A percentile compares a stretch with the other conserved stretches of the same genome.
These are phyloP conservation scores for Mythimna pallens DNA, from an alignment of 2,888 invertebrate genomes.

Conservation along the genomic window DNA sequence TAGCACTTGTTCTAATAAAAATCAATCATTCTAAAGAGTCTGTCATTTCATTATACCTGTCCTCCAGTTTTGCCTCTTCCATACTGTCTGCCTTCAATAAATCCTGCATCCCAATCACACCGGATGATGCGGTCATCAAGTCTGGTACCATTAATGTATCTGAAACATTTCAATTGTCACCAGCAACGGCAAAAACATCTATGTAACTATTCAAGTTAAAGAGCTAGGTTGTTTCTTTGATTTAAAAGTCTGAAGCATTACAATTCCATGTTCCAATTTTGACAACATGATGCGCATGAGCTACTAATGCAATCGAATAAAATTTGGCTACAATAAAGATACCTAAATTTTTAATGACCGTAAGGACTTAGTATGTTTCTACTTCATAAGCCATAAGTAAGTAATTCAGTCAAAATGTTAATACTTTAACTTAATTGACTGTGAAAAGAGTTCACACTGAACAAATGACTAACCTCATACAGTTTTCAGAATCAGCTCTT, in stretches of 20 bases:
- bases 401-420: neutral
- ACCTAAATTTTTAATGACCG: neutral
- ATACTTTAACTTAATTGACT: neutral
- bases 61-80: constrained; percentile 99
- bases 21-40: neutral
- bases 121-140: constrained; percentile 99
- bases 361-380: neutral
- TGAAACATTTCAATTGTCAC: constrained; percentile 71
- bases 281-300: neutral
- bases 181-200: neutral
- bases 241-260: neutral
- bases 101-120: constrained; percentile 99
- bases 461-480: constrained; percentile 92
- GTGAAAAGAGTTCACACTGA: neutral
- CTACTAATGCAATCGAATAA: neutral
- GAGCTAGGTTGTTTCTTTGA: too few relatives aligned
- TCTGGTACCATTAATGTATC: constrained; percentile 98
- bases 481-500: constrained; percentile 94
- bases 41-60: constrained; percentile 92
- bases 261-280: neutral
- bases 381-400: neutral
- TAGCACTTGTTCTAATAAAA: too few relatives aligned
- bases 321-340: neutral
- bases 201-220: neutral
- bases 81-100: constrained; percentile 99